Conservation (phyloP, 2,888 invertebrate species). For the Melikaiella ostensackeni region DNA sequence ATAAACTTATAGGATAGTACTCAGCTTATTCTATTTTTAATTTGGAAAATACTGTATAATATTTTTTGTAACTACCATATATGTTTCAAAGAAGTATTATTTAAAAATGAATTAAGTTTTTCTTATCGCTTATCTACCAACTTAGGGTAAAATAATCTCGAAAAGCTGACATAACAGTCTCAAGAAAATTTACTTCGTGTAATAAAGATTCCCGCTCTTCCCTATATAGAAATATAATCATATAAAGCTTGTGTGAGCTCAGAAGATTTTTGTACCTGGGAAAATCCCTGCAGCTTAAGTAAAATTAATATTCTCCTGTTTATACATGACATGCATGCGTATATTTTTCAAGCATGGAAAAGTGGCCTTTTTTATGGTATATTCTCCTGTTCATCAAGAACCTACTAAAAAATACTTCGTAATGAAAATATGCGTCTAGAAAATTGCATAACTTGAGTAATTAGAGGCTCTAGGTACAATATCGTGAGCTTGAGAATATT, state of each 20-base stretch:
- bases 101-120: neutral
- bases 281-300: neutral
- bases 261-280: neutral
- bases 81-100: too few relatives aligned
- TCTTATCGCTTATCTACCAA: neutral
- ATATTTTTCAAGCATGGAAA: neutral
- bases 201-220: neutral
- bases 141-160: neutral
- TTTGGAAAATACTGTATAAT: too few relatives aligned
- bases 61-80: too few relatives aligned
- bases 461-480: slow-evolving; percentile 17
- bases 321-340: too few relatives aligned
- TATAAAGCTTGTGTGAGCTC: neutral
- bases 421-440: slow-evolving; percentile 1
- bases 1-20: too few relatives aligned
- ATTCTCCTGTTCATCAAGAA: neutral
- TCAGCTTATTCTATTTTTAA: too few relatives aligned
- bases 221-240: neutral
- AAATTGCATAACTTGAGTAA: slow-evolving; percentile 13
- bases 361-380: slow-evolving; percentile 22
- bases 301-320: neutral
- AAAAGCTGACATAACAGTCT: neutral
- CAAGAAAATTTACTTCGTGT: neutral
- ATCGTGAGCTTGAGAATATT: slow-evolving; percentile 24
- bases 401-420: slow-evolving; percentile 7